Conservation (phyloP, 35 echinoderm and acorn worm species). For the Ophioderma brevispina region DNA sequence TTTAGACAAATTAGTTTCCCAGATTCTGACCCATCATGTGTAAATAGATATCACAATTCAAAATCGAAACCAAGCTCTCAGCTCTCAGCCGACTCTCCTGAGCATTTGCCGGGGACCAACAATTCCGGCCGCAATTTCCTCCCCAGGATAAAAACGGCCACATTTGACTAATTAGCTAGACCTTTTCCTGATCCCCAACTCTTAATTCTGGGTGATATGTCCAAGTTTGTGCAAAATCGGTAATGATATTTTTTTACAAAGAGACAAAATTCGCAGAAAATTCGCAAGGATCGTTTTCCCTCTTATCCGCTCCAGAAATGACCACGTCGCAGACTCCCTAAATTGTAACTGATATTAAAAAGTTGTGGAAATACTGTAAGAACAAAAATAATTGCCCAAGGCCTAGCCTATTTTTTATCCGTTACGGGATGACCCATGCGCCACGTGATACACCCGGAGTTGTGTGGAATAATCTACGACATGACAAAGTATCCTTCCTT, state of each 20-base stretch:
- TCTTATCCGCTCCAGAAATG: background rate
- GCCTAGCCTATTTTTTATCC: background rate
- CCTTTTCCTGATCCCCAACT: background rate
- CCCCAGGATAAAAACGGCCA: background rate
- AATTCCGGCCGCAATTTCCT: background rate
- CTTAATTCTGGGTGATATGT: constrained; percentile 2
- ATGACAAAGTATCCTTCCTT: constrained; percentile 3
- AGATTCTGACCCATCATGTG: background rate
- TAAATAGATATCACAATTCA: constrained; percentile 6
- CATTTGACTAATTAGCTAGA: background rate
- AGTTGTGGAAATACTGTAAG: background rate
- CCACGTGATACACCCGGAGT: background rate
- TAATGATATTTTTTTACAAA: constrained; percentile 1
- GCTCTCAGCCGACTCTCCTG: background rate
- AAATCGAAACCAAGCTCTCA: background rate
- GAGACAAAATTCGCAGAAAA: background rate
- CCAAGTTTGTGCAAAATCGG: background rate
- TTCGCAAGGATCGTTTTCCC: background rate
- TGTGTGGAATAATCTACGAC: background rate
- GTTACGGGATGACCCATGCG: background rate
- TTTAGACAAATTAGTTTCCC: constrained; percentile 2
- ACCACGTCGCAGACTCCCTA: background rate
- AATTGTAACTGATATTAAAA: constrained; percentile 1
- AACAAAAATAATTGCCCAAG: background rate
- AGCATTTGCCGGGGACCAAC: background rate